These are phyloP conservation scores for Hermaeophaga mercurialis DNA, from an alignment of 2,888 invertebrate genomes.

Conservation along the genomic window DNA sequence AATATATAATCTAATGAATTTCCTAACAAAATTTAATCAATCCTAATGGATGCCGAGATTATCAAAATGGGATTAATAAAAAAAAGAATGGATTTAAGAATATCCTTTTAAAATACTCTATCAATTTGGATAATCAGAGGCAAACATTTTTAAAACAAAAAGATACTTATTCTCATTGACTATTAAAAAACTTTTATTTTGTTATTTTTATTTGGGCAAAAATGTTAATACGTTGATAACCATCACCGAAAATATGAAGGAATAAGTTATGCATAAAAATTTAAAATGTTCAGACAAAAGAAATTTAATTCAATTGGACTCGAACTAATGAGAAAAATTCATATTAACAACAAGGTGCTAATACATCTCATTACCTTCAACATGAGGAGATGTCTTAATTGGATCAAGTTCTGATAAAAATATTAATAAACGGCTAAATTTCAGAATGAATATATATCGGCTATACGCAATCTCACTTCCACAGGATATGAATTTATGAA, in stretches of 20 bases:
- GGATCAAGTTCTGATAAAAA: not conserved
- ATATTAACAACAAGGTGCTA: conserved; percentile 7
- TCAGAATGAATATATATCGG: conserved; percentile 4
- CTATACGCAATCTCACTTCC: conserved; percentile 17
- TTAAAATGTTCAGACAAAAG: not conserved
- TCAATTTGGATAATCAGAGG: too few species aligned
- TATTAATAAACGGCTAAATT: conserved; percentile 12
- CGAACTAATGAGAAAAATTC: conserved; percentile 7
- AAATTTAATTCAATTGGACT: conserved; percentile 1
- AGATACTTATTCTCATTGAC: too few species aligned
- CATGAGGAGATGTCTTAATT: conserved; percentile 6
- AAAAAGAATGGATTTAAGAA: too few species aligned
- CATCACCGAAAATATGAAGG: not conserved
- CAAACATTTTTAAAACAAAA: too few species aligned
- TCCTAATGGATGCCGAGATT: too few species aligned
- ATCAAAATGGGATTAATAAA: too few species aligned
- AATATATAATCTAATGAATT: too few species aligned
- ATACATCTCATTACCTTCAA: conserved; percentile 13
- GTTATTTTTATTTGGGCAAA: too few species aligned
- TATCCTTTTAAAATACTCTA: too few species aligned
- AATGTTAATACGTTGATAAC: not conserved
- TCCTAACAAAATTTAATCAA: too few species aligned
- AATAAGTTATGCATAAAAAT: not conserved
- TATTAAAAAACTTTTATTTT: too few species aligned
- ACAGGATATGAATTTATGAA: conserved; percentile 15